These are phyloP conservation scores for Enteromius treurensis DNA, from an alignment of 2,797 vertebrate genomes.

Conservation along the genomic window DNA sequence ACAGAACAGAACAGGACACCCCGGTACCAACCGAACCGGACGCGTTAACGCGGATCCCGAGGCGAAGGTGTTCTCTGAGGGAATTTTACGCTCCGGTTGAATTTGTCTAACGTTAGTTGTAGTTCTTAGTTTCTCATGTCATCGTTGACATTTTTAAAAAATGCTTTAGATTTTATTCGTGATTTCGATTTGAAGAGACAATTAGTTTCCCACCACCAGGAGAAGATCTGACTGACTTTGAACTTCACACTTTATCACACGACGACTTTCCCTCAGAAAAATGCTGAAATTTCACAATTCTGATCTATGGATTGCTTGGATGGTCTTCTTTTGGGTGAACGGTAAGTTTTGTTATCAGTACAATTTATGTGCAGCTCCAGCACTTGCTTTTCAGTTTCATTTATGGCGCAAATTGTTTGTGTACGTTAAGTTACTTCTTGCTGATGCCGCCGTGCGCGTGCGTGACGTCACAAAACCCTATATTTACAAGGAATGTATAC, in stretches of 20 bases:
- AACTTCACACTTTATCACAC: not conserved
- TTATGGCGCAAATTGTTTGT: not conserved
- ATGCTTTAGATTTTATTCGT: conserved; percentile 47
- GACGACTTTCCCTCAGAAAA: conserved; percentile 43
- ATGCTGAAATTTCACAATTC: conserved; percentile 84
- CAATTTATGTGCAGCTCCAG: not conserved
- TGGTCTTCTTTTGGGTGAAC: conserved; percentile 76
- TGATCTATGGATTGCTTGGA: conserved; percentile 84
- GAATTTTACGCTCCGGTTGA: conserved; percentile 18
- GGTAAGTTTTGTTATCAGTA: conserved; percentile 69
- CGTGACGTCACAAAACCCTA: conserved; percentile 1
- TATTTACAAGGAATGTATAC: conserved; percentile 6
- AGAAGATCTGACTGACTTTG: conserved; percentile 45
- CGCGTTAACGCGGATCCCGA: not conserved
- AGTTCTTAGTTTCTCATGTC: conserved; percentile 14
- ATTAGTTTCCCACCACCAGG: conserved; percentile 61
- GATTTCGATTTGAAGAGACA: conserved; percentile 47
- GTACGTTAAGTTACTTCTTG: not conserved
- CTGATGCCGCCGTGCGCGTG: not conserved
- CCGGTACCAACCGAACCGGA: not conserved
- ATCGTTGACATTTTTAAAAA: conserved; percentile 49
- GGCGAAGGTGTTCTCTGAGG: conserved; percentile 1
- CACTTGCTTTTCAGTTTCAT: not conserved
- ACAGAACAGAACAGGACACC: conserved; percentile 8
- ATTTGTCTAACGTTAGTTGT: not conserved